Evolutionary conservation across 2,113 vertebrate species (phyloP).

Genomic region (Ciconia stormi): DNA sequence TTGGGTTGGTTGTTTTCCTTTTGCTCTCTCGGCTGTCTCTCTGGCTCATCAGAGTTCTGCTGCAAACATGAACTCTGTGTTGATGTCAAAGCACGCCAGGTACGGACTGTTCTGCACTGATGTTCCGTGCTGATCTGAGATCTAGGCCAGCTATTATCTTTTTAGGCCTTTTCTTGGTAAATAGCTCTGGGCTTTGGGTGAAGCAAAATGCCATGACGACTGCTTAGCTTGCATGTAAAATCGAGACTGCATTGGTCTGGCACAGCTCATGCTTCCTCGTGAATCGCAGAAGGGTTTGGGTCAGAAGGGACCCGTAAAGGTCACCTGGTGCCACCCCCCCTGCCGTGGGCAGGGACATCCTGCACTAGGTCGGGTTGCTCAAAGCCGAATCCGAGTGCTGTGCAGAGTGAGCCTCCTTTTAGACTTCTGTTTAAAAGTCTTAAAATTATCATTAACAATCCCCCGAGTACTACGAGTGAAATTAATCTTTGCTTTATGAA

Average conservation of each 20-base stretch:
- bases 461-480: not conserved
- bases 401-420: not conserved
- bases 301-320: not conserved
- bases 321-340: not conserved
- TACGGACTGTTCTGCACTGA: not conserved
- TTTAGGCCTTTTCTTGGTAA: not conserved
- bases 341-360: not conserved
- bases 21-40: not conserved
- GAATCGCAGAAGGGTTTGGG: not conserved
- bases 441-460: not conserved
- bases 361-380: not conserved
- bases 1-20: not conserved
- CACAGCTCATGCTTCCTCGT: rapidly evolving
- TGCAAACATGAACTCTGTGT: not conserved
- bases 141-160: not conserved
- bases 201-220: not conserved
- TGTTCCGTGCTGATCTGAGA: not conserved
- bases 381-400: not conserved
- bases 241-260: not conserved
- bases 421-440: no score
- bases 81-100: not conserved
- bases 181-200: not conserved
- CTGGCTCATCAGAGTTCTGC: not conserved
- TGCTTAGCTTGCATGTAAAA: not conserved
- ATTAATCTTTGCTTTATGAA: not conserved